Percentiles rank a stretch among this genome's conserved stretches.
Evolutionary conservation across 2,797 vertebrate species (phyloP).

Genomic region (Lagodon rhomboides): DNA sequence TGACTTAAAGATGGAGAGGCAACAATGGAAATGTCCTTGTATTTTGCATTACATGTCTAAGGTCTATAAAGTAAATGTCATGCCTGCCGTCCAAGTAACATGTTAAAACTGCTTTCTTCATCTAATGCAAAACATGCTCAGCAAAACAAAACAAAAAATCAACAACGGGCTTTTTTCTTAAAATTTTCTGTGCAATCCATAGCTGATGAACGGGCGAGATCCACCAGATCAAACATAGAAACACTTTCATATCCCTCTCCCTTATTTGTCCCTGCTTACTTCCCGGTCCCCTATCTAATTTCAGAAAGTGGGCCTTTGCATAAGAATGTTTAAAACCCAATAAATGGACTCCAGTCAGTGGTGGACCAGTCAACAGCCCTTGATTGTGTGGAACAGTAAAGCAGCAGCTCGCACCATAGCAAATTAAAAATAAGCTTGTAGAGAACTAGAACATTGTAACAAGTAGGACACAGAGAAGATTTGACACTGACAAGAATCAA

Average conservation of each 20-base stretch:
- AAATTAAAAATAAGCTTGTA: constrained; percentile 41
- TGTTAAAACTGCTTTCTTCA: constrained; percentile 18
- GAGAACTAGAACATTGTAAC: constrained; percentile 15
- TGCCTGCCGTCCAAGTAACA: constrained; percentile 17
- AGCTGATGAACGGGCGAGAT: constrained; percentile 51
- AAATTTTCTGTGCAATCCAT: constrained; percentile 48
- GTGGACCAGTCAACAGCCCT: constrained; percentile 53
- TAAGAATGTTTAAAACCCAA: constrained; percentile 30
- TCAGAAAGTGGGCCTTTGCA: constrained; percentile 59
- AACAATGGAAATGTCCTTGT: constrained; percentile 38
- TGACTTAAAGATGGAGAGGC: constrained; percentile 45
- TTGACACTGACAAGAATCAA: constrained; percentile 57
- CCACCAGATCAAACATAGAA: constrained; percentile 44
- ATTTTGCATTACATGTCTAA: constrained; percentile 35
- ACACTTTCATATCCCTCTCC: constrained; percentile 35
- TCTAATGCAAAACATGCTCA: constrained; percentile 39
- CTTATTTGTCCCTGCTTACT: constrained; percentile 26
- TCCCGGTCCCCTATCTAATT: constrained; percentile 48
- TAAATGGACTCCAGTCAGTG: constrained; percentile 36
- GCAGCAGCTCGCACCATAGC: constrained; percentile 37
- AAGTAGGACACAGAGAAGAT: constrained; percentile 44
- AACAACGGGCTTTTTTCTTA: constrained; percentile 46
- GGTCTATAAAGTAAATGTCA: constrained; percentile 30
- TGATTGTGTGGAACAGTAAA: constrained; percentile 51
- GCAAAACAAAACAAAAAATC: constrained; percentile 23